These are phyloP conservation scores for Bombus haemorrhoidalis DNA, from an alignment of 1,140 invertebrate genomes.

Conservation along the genomic window DNA sequence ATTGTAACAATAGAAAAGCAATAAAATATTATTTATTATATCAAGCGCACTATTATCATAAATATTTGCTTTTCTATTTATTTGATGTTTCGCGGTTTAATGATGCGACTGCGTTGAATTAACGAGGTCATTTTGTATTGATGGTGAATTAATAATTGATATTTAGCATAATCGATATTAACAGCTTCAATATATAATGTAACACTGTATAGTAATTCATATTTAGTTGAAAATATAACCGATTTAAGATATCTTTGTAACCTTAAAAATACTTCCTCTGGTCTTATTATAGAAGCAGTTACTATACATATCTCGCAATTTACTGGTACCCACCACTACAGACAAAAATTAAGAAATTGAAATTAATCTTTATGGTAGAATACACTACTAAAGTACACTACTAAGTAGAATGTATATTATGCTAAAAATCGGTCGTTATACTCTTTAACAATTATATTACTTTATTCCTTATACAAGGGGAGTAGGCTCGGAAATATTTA, in stretches of 20 bases:
- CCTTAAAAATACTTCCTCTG: not conserved
- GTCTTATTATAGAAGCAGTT: not conserved
- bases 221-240: slow-evolving; percentile 68
- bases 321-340: not conserved
- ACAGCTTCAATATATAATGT: slow-evolving; percentile 38
- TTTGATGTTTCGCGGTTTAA: not conserved
- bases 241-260: slow-evolving; percentile 59
- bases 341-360: not conserved
- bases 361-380: not conserved
- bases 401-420: no score
- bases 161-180: slow-evolving; percentile 31
- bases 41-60: not conserved
- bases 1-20: not conserved
- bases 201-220: slow-evolving; percentile 72
- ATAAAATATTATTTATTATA: not conserved
- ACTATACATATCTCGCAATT: not conserved
- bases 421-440: not conserved
- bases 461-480: not conserved
- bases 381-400: no score
- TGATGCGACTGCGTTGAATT: not conserved
- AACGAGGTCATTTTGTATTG: slow-evolving; percentile 13
- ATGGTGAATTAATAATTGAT: slow-evolving; percentile 25
- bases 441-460: not conserved
- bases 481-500: not conserved
- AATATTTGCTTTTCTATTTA: not conserved